phyloP scores from a whole-genome alignment of 2,888 invertebrate genomes.

The Hoplodrina blanda region DNA sequence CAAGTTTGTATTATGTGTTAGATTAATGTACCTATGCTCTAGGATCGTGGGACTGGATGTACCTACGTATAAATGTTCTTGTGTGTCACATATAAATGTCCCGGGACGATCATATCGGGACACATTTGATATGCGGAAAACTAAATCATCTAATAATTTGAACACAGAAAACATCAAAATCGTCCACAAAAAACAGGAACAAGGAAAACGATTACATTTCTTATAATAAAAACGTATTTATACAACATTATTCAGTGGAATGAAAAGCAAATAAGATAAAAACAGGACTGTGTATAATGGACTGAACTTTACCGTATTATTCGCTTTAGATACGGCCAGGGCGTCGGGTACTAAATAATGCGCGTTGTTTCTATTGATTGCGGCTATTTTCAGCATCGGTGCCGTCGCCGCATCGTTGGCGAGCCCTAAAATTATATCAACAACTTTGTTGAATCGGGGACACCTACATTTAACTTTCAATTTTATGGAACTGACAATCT shows the following conservation, averaged over 20 bases:
- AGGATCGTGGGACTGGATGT: background rate
- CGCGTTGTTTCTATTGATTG: conserved; percentile 79
- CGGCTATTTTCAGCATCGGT: conserved; percentile 78
- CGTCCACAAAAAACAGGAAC: conserved; percentile 12
- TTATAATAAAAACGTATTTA: conserved; percentile 52
- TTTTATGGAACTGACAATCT: conserved; percentile 25
- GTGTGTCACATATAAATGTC: background rate
- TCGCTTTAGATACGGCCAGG: conserved; percentile 55
- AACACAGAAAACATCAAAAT: background rate
- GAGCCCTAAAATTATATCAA: conserved; percentile 53
- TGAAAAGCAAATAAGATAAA: conserved; percentile 63
- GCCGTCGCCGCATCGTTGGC: conserved; percentile 53
- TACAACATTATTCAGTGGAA: conserved; percentile 50
- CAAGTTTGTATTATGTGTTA: conserved; percentile 14
- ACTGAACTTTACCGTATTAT: conserved; percentile 57
- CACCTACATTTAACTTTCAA: conserved; percentile 35
- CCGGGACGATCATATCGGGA: background rate
- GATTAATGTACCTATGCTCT: background rate
- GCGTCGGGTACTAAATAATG: conserved; percentile 72
- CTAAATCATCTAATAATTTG: background rate
- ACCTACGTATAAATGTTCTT: background rate
- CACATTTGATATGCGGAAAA: background rate
- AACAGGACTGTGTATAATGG: conserved; percentile 56
- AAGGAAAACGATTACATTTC: conserved; percentile 49
- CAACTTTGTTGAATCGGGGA: conserved; percentile 35